Evolutionary conservation across 2,113 vertebrate genomes (phyloP).

Genomic region (Toxotes jaculatrix): DNA sequence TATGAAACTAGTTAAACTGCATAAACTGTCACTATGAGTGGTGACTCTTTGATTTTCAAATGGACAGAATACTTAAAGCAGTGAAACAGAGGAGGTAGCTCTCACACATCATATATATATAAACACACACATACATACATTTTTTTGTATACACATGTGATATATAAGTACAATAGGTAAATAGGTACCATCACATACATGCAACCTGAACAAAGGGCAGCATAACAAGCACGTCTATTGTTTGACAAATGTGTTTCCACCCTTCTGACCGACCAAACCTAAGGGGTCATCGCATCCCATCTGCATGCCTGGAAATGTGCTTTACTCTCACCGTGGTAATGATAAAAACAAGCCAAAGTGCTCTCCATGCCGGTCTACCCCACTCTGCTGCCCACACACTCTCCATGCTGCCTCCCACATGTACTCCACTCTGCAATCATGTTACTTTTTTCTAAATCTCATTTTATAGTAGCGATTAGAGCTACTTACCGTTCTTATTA

Average conservation of each 20-base stretch:
- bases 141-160: no score
- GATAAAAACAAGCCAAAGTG: constrained; percentile 69
- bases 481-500: constrained; percentile 14
- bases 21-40: background rate
- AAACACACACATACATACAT: no score
- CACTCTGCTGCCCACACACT: constrained; percentile 60
- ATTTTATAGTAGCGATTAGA: constrained; percentile 29
- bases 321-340: constrained; percentile 33
- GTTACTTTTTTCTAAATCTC: constrained; percentile 34
- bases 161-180: no score
- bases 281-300: constrained; percentile 40
- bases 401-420: constrained; percentile 48
- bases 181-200: no score
- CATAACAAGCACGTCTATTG: constrained; percentile 24
- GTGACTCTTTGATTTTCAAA: no score
- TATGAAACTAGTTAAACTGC: background rate
- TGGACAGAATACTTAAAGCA: no score
- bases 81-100: no score
- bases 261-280: constrained; percentile 25
- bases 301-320: constrained; percentile 46
- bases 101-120: no score
- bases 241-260: constrained; percentile 37
- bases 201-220: constrained; percentile 29
- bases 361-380: constrained; percentile 61
- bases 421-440: constrained; percentile 34